phyloP scores from a whole-genome alignment of 2,888 invertebrate species.

The Drosophila leonis region DNA sequence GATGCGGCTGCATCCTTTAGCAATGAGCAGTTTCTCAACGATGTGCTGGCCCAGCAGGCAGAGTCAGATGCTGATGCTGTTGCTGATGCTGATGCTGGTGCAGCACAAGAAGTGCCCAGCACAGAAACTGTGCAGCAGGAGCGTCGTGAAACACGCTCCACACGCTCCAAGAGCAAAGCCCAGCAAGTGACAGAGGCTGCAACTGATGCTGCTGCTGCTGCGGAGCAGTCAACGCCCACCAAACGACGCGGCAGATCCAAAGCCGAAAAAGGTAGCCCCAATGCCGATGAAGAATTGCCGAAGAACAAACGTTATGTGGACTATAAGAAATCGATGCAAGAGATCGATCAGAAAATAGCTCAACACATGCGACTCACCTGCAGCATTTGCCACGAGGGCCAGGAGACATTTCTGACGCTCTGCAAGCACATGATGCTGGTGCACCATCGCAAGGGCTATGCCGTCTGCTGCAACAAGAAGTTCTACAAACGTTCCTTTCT shows the following conservation, averaged over 20 bases:
- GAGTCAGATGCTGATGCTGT: not conserved
- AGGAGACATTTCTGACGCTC: constrained; percentile 74
- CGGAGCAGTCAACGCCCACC: not conserved
- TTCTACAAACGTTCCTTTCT: constrained; percentile 82
- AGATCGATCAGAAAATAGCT: constrained; percentile 82
- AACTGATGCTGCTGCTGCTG: constrained; percentile 3
- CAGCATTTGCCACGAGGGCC: constrained; percentile 76
- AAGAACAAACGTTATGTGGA: constrained; percentile 51
- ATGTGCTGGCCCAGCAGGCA: constrained; percentile 41
- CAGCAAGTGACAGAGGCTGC: constrained; percentile 18
- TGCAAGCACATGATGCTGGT: constrained; percentile 75
- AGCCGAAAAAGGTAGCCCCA: constrained; percentile 9
- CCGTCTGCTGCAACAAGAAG: constrained; percentile 84
- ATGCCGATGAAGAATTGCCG: constrained; percentile 1
- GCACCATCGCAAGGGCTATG: constrained; percentile 81
- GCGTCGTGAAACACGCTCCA: constrained; percentile 63
- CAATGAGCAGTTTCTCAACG: constrained; percentile 65
- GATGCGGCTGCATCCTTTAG: constrained; percentile 54
- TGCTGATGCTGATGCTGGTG: not conserved
- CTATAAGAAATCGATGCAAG: constrained; percentile 65
- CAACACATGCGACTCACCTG: constrained; percentile 83
- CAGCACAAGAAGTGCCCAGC: not conserved
- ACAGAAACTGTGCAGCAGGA: constrained; percentile 10
- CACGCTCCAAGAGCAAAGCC: constrained; percentile 58
- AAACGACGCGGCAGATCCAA: constrained; percentile 38